A percentile compares a stretch with the other conserved stretches of the same genome.
Conservation (phyloP, 2,113 vertebrate genomes). For the Ophiodon elongatus region DNA sequence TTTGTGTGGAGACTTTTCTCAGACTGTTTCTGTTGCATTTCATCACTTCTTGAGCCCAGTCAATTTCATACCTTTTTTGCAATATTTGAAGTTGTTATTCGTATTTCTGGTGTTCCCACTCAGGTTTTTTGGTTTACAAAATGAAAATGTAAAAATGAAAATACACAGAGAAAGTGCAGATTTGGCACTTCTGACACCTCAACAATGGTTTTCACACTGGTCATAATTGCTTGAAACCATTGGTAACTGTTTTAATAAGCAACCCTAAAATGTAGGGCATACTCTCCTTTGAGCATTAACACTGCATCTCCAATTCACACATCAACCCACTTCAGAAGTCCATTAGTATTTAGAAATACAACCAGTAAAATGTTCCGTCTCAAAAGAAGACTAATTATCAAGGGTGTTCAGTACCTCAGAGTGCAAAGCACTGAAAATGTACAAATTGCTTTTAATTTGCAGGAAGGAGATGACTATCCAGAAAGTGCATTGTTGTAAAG, state of each 20-base stretch:
- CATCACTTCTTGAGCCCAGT: not conserved
- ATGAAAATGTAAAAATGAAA: too few relatives aligned
- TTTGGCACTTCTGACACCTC: not conserved
- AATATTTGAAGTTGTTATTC: not conserved
- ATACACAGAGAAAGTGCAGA: not conserved
- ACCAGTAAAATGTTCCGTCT: slow-evolving; percentile 6
- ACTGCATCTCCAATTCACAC: slow-evolving; percentile 3
- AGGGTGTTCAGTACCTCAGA: slow-evolving; percentile 3
- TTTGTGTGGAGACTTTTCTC: not conserved
- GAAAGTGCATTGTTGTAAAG: slow-evolving; percentile 16
- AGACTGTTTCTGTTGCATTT: too few relatives aligned
- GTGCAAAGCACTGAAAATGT: slow-evolving; percentile 25
- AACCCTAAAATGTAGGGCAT: not conserved
- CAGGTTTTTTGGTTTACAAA: too few relatives aligned
- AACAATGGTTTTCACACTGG: not conserved
- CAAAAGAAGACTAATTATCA: slow-evolving; percentile 32
- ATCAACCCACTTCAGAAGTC: not conserved
- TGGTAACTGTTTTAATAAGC: not conserved
- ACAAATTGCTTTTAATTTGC: slow-evolving; percentile 51
- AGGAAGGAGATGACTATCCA: slow-evolving; percentile 22
- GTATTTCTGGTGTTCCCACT: not conserved
- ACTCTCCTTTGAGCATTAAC: not conserved
- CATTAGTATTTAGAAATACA: not conserved
- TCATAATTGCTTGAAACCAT: not conserved
- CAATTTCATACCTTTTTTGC: not conserved